These are phyloP conservation scores for Dolichoris vasculosae DNA, from an alignment of 1,140 invertebrate genomes.

Conservation along the genomic window DNA sequence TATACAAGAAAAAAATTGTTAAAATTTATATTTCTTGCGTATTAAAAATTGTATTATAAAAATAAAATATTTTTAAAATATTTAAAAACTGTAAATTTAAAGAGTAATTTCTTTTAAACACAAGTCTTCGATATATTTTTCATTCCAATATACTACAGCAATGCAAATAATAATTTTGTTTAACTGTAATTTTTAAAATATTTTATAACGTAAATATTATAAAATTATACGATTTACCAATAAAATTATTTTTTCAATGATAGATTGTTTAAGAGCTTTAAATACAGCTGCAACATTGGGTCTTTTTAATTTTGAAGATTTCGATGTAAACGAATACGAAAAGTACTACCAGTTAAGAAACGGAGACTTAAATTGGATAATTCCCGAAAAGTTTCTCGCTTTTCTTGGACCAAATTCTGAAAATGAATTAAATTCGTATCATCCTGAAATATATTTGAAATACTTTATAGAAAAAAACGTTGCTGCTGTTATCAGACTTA, in stretches of 20 bases:
- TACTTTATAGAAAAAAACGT: slow-evolving; percentile 87
- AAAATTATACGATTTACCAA: not conserved
- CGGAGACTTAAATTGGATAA: slow-evolving; percentile 89
- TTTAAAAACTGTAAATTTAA: too few relatives aligned
- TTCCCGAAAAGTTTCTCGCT: slow-evolving; percentile 87
- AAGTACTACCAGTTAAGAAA: slow-evolving; percentile 81
- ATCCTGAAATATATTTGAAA: slow-evolving; percentile 85
- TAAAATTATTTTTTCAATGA: slow-evolving; percentile 63
- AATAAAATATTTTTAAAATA: too few relatives aligned
- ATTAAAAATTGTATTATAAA: too few relatives aligned
- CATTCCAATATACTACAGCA: too few relatives aligned
- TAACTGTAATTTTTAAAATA: too few relatives aligned
- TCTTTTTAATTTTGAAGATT: slow-evolving; percentile 95
- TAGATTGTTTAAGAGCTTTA: slow-evolving; percentile 92
- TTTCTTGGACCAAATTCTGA: slow-evolving; percentile 86
- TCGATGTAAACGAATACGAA: slow-evolving; percentile 96
- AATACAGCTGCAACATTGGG: slow-evolving; percentile 87
- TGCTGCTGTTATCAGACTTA: slow-evolving; percentile 83
- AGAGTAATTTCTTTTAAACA: too few relatives aligned
- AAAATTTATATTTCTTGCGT: too few relatives aligned
- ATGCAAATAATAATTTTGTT: too few relatives aligned
- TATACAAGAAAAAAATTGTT: too few relatives aligned
- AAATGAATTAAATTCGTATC: slow-evolving; percentile 80
- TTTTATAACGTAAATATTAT: not conserved
- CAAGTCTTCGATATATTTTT: too few relatives aligned